Percentiles rank a stretch among this genome's conserved stretches.
These are phyloP conservation scores for Drosophila navojoa DNA, from an alignment of 1,140 invertebrate genomes.

Conservation along the genomic window DNA sequence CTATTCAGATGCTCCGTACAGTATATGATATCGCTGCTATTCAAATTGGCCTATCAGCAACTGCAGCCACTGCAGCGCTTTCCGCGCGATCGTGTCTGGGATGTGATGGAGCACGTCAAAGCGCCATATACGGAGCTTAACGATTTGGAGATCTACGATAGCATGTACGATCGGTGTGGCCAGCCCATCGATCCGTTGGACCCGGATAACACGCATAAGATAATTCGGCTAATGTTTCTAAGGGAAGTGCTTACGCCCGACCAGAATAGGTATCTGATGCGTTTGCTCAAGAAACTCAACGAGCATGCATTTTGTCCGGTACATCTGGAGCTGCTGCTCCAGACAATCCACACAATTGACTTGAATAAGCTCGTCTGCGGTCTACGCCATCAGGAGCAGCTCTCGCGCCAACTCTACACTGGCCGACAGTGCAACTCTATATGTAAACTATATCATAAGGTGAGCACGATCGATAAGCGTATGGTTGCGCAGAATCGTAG, in stretches of 20 bases:
- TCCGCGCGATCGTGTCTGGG: conserved; percentile 39
- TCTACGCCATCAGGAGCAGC: conserved; percentile 31
- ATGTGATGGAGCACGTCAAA: conserved; percentile 53
- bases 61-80: conserved; percentile 24
- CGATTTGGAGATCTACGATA: conserved; percentile 66
- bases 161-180: conserved; percentile 65
- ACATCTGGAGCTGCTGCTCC: conserved; percentile 34
- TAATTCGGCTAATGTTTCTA: conserved; percentile 60
- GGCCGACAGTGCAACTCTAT: conserved; percentile 27
- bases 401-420: conserved; percentile 13
- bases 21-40: conserved; percentile 42
- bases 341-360: conserved; percentile 8
- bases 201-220: conserved; percentile 34
- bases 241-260: conserved; percentile 25
- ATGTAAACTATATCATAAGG: conserved; percentile 36
- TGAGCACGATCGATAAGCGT: conserved; percentile 35
- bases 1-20: conserved; percentile 39
- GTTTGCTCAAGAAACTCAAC: conserved; percentile 49
- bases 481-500: neutral
- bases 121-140: conserved; percentile 56
- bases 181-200: conserved; percentile 52
- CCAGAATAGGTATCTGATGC: conserved; percentile 31
- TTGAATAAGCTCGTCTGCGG: conserved; percentile 54
- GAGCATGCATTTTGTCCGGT: conserved; percentile 13
- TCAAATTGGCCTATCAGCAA: conserved; percentile 39